Base-by-base conservation (phyloP, 1,140 invertebrate species). In the Drosophila pectinifera region DNA sequence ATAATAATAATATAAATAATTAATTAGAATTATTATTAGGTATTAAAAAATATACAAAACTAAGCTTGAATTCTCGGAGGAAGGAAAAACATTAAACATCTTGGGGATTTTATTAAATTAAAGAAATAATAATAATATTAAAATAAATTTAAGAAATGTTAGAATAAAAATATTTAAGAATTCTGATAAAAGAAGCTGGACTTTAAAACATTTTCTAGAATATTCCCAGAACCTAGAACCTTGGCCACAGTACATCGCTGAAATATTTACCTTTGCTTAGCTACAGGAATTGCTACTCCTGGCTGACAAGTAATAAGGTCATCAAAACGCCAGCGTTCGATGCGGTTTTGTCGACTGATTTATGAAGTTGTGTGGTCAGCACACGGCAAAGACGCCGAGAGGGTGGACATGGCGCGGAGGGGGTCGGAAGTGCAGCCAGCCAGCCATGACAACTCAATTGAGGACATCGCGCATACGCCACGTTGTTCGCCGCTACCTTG, bases 401-500 rank as follows among this genome's bases (percentile, higher is more conserved):
- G 36, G 36, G 16, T 39, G 16, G 34, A 36, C 20, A 28, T 1
- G 39, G 41, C 20, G 4, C 22, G 6, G 24, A 8, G 31, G 11
- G 38, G 22, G 58, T n/a, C 28, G 11, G n/a, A 45, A 58, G 53
- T 51, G 42, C 57, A 59, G 51, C 45, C 49, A 56, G 49, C 24
- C 57, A 64, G 76, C 38, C 63, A 38, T 79, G 83, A 83, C 85
- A 86, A 80, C 83, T 83, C 75, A 83, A 86, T 86, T 88, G 79
- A 73, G 75, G 65, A 81, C 75, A 88, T 63, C 75, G 80, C 78
- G 82, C 70, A 88, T 86, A 88, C 79, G 83, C 55, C 83, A 79
- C 57, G 69, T 79, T 76, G 64, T 72, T 75, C 58, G 53, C 41
- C 39, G 42, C 28, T 77, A 84, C 80, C 76, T 75, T 78, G 75